A percentile compares a stretch with the other conserved stretches of the same genome.
These are phyloP conservation scores for Bagarius yarrelli DNA, from an alignment of 2,113 vertebrate species.

Conservation along the genomic window DNA sequence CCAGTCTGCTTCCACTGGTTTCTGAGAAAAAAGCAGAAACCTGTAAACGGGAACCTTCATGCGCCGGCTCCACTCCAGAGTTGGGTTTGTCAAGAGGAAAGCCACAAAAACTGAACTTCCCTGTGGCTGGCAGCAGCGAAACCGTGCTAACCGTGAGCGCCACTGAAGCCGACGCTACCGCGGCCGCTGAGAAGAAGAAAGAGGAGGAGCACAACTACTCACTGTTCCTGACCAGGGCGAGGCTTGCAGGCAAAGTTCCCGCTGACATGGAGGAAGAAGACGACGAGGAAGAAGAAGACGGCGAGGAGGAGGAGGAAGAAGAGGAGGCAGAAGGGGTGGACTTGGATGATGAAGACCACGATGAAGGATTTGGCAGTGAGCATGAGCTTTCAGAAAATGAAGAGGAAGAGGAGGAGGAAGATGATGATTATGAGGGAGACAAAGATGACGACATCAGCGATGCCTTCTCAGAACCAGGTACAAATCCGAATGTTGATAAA, in stretches of 20 bases:
- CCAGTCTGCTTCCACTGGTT: conserved; percentile 38
- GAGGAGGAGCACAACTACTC: conserved; percentile 99
- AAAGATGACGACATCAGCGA: conserved; percentile 97
- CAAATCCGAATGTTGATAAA: neutral
- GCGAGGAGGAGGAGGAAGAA: conserved; percentile 73
- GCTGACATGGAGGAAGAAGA: conserved; percentile 74
- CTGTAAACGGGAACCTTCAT: conserved; percentile 51
- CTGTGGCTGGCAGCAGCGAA: conserved; percentile 60
- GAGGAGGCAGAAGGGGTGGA: conserved; percentile 81
- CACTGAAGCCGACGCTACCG: conserved; percentile 59
- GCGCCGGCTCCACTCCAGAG: conserved; percentile 39
- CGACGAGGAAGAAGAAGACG: conserved; percentile 76
- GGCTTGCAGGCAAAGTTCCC: conserved; percentile 70
- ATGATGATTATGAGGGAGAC: conserved; percentile 87
- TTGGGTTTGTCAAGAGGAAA: conserved; percentile 54
- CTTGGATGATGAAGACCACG: conserved; percentile 91
- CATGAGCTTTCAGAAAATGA: conserved; percentile 94
- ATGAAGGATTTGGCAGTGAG: conserved; percentile 97
- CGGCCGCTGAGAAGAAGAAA: conserved; percentile 88
- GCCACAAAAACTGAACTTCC: conserved; percentile 61
- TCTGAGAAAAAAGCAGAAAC: conserved; percentile 74
- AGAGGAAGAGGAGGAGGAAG: conserved; percentile 77
- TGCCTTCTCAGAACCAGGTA: conserved; percentile 97
- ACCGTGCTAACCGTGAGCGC: conserved; percentile 67
- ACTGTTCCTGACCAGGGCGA: conserved; percentile 83